Conservation (phyloP, 37 sponge, comb jelly and placozoan species). For the Diacarnus erythraeanus region DNA sequence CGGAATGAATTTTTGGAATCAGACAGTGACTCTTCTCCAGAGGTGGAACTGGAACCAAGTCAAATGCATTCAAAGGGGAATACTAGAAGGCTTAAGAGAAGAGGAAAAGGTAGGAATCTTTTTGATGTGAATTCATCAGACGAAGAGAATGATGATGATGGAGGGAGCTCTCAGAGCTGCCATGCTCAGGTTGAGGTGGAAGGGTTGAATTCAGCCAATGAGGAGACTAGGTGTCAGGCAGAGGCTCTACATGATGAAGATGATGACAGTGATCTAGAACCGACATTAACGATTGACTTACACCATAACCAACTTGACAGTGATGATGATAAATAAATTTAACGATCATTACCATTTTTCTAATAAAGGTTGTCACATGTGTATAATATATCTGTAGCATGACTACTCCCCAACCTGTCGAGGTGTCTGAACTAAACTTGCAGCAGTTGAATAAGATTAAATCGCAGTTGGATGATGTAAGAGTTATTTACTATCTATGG, state of each 20-base stretch:
- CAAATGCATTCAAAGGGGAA: background rate
- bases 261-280: background rate
- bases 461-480: constrained; percentile 79
- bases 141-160: background rate
- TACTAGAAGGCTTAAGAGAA: too few relatives aligned
- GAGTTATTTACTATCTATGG: background rate
- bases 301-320: background rate
- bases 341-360: background rate
- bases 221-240: background rate
- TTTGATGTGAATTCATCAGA: background rate
- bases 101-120: background rate
- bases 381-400: background rate
- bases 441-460: constrained; percentile 81
- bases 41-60: background rate
- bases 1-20: constrained; percentile 15
- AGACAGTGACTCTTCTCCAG: constrained; percentile 16
- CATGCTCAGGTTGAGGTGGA: background rate
- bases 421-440: constrained; percentile 32
- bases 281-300: background rate
- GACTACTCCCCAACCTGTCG: background rate
- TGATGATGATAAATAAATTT: background rate
- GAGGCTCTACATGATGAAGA: background rate
- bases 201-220: background rate
- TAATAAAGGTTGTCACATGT: background rate
- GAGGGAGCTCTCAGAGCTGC: background rate